These are phyloP conservation scores for Catostomus latipinnis DNA, from an alignment of 2,797 vertebrate genomes.

Conservation along the genomic window DNA sequence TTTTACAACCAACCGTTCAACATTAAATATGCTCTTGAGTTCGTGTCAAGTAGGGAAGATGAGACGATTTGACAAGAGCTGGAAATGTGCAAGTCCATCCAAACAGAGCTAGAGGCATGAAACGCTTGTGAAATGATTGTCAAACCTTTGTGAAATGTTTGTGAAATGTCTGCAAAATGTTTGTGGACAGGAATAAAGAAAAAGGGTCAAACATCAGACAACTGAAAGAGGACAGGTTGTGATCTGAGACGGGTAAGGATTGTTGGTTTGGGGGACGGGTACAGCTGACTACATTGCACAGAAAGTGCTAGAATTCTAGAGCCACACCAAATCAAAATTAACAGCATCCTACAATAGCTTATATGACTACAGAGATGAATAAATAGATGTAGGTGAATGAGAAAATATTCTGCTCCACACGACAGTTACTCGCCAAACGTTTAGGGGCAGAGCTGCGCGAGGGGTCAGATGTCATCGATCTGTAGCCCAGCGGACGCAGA, in stretches of 20 bases:
- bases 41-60: conserved; percentile 53
- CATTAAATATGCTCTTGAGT: conserved; percentile 57
- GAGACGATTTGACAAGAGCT: conserved; percentile 65
- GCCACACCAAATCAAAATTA: conserved; percentile 59
- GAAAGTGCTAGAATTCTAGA: conserved; percentile 51
- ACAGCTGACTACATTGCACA: conserved; percentile 23
- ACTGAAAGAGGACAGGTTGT: conserved; percentile 18
- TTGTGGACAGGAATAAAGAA: conserved; percentile 43
- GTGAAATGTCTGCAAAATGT: conserved; percentile 37
- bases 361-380: conserved; percentile 7
- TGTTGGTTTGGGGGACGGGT: conserved; percentile 21
- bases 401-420: conserved; percentile 46
- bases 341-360: conserved; percentile 52
- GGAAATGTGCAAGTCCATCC: conserved; percentile 73
- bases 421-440: conserved; percentile 78
- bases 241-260: neutral
- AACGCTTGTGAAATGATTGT: conserved; percentile 78
- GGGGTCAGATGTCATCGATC: conserved; percentile 73
- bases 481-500: conserved; percentile 64
- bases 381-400: conserved; percentile 35
- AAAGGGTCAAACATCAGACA: conserved; percentile 58
- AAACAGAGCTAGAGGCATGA: conserved; percentile 82
- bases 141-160: conserved; percentile 34
- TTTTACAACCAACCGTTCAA: neutral
- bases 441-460: conserved; percentile 61